phyloP scores from a whole-genome alignment of 2,113 vertebrate species.

The Solenodon paradoxus region DNA sequence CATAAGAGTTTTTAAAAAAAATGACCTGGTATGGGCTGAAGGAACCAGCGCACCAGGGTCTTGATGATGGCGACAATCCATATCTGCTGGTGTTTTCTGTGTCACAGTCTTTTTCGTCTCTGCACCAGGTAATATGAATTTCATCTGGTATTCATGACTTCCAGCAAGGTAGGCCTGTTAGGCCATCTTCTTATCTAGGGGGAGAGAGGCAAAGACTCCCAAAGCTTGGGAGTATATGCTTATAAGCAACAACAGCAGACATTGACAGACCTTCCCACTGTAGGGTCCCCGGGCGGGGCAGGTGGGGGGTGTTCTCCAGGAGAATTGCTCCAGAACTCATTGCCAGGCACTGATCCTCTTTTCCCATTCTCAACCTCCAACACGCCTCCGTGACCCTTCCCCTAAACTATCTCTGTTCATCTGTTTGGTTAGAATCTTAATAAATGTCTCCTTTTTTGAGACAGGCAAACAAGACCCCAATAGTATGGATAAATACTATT shows the following conservation, averaged over 20 bases:
- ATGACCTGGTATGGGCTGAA: neutral
- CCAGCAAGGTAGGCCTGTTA: too few relatives aligned
- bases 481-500: neutral
- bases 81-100: neutral
- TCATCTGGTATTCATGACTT: neutral
- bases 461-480: neutral
- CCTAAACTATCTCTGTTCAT: neutral
- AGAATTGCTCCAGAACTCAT: too few relatives aligned
- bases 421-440: neutral
- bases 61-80: neutral
- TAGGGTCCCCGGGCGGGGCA: accelerated
- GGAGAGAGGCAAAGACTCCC: neutral
- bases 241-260: neutral
- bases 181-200: neutral
- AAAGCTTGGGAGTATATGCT: neutral
- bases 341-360: neutral
- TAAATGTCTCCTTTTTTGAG: neutral
- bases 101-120: neutral
- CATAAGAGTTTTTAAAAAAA: too few relatives aligned
- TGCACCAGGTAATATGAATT: accelerated
- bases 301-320: too few relatives aligned
- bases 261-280: neutral
- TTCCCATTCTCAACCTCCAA: too few relatives aligned
- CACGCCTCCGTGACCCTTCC: too few relatives aligned
- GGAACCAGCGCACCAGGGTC: neutral